A percentile compares a stretch with the other conserved stretches of the same genome.
These are phyloP conservation scores for Steinernema feltiae DNA, from an alignment of 1,140 invertebrate genomes.

Conservation along the genomic window DNA sequence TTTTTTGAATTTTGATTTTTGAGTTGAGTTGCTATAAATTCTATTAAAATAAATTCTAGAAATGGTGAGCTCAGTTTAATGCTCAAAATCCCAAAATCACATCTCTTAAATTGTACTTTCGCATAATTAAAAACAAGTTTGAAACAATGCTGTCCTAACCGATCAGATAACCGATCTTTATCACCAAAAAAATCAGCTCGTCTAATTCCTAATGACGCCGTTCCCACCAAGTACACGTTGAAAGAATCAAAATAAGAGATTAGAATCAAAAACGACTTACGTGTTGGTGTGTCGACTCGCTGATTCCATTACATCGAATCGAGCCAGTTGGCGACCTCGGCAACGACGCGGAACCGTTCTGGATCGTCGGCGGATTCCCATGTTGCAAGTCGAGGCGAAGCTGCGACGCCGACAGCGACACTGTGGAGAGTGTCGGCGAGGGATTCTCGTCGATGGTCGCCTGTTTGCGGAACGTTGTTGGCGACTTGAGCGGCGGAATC, in stretches of 20 bases:
- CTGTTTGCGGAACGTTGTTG: neutral
- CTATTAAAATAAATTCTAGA: too few species aligned
- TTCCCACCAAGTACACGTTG: too few species aligned
- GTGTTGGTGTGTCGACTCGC: neutral
- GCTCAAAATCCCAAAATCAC: too few species aligned
- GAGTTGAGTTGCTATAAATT: too few species aligned
- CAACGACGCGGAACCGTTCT: constrained; percentile 7
- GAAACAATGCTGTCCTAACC: too few species aligned
- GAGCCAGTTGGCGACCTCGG: neutral
- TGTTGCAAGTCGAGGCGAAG: neutral
- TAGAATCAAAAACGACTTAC: constrained; percentile 1
- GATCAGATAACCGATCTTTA: too few species aligned
- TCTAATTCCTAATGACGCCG: too few species aligned
- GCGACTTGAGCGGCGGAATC: constrained; percentile 5
- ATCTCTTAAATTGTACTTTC: too few species aligned
- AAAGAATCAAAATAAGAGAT: neutral
- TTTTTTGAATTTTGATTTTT: too few species aligned
- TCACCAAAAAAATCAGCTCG: neutral
- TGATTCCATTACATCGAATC: neutral
- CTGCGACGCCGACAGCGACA: neutral
- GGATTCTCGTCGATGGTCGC: constrained; percentile 1
- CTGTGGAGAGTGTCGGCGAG: neutral
- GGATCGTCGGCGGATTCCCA: constrained; percentile 9
- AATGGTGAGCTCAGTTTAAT: too few species aligned
- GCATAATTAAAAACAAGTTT: too few species aligned